Evolutionary conservation across 1,140 invertebrate species (phyloP), one percentile per base, ranked within the genome.

Genomic region (Solenopsis invicta): DNA sequence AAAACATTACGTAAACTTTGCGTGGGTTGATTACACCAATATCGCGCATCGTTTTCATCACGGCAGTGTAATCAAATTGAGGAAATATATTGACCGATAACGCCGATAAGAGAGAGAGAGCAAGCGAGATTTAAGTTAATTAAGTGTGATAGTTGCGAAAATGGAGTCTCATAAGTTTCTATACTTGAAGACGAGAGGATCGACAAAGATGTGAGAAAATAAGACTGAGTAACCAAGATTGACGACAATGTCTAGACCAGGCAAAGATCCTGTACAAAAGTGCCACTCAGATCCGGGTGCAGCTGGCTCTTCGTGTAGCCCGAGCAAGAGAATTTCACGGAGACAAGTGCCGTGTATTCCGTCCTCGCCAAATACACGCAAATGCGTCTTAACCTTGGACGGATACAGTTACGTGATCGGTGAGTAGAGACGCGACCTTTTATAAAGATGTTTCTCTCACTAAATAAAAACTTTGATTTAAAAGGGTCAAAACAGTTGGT

Each of bases 331-430:
- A 80, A 88, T 89, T 82, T 88, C 90, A 66, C 89, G 92, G 8
- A 87, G 87, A 61, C 87, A 93, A 76, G 94, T 95, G 34, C 94
- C 94, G 37, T 89, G 90, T 21, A 85, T 92, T 59, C 67, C 86
- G 24, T 88, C 91, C 45, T 90, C 90, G 4, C 87, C 90, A 59
- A 96, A 96, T 72, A 95, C 96, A 13, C 96, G 97, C 90, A 97
- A 97, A 95, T 98, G 97, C 94, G 97, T 98, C 45, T 96, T 98
- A 69, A 98, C 97, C 37, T 95, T 98, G 72, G 97, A 98, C 92
- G 97, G 97, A 91, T 98, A 98, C 95, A 97, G 97, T 85, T 98
- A 98, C 94, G 97, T 98, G 90, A 98, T 98, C 96, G 97, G 97
- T 98, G 95, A 97, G 97, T 95, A 88, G 18, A 56, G 3, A 82